A percentile compares a stretch with the other conserved stretches of the same genome.
phyloP scores from a whole-genome alignment of 2,888 invertebrate genomes.

The Anorthoa munda region DNA sequence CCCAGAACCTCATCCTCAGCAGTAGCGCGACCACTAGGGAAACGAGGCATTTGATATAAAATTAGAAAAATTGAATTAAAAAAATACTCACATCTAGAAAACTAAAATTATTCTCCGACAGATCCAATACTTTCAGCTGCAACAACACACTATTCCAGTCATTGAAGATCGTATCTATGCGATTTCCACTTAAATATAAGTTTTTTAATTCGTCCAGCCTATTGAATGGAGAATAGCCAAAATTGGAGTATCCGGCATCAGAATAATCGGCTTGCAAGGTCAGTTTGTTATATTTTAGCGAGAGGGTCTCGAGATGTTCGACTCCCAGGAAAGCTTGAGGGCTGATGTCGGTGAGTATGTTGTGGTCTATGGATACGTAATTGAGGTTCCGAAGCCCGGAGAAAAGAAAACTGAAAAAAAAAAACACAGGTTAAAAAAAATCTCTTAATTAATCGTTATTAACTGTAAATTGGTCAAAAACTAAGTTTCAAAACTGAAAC shows the following conservation, averaged over 20 bases:
- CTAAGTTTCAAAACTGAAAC: no score
- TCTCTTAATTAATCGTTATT: no score
- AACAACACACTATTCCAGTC: slow-evolving; percentile 44
- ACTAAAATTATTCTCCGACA: slow-evolving; percentile 41
- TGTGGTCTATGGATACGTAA: slow-evolving; percentile 61
- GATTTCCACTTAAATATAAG: slow-evolving; percentile 45
- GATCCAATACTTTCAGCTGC: slow-evolving; percentile 27
- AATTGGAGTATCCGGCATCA: neutral
- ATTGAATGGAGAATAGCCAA: slow-evolving; percentile 33
- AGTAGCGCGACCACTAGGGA: no score
- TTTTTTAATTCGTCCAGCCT: slow-evolving; percentile 15
- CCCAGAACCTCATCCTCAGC: no score
- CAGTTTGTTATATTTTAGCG: slow-evolving; percentile 66
- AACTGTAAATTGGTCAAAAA: no score
- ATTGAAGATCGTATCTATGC: slow-evolving; percentile 35
- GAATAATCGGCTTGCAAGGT: neutral
- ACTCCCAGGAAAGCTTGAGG: slow-evolving; percentile 42
- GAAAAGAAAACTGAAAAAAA: slow-evolving; percentile 60
- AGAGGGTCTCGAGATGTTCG: slow-evolving; percentile 32
- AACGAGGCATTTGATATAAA: no score
- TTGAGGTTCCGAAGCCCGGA: slow-evolving; percentile 46
- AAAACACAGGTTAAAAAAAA: neutral
- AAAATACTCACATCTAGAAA: slow-evolving; percentile 40
- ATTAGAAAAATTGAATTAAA: no score
- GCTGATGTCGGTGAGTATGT: slow-evolving; percentile 58